Evolutionary conservation across 2,797 vertebrate species (phyloP).

Genomic region (Squalus acanthias): DNA sequence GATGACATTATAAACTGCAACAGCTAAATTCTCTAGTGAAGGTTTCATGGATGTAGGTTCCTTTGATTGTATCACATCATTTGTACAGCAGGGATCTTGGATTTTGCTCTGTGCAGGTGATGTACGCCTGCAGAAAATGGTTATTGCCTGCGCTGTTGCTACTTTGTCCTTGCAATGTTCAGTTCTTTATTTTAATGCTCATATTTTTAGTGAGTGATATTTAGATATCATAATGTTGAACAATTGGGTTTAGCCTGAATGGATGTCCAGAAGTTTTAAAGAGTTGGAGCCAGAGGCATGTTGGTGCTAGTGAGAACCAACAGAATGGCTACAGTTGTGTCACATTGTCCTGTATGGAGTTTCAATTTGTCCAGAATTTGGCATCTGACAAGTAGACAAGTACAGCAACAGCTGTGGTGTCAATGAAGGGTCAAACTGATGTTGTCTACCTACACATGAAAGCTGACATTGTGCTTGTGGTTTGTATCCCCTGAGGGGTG

Average conservation of each 20-base stretch:
- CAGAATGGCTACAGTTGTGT: neutral
- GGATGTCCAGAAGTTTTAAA: neutral
- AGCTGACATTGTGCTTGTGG: neutral
- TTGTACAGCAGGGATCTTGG: neutral
- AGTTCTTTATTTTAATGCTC: neutral
- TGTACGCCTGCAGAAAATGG: neutral
- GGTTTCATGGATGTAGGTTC: neutral
- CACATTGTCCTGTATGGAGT: neutral
- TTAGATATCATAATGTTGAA: neutral
- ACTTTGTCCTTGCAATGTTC: neutral
- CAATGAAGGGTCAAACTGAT: neutral
- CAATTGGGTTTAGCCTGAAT: neutral
- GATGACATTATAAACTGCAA: neutral
- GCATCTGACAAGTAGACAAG: neutral
- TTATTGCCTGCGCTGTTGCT: neutral
- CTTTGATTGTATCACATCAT: neutral
- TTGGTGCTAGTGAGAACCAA: neutral
- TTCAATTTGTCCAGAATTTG: neutral
- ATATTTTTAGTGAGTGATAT: neutral
- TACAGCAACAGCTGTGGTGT: neutral
- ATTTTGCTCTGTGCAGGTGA: neutral
- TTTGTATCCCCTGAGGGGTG: no score
- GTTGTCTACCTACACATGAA: neutral
- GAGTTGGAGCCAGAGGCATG: neutral
- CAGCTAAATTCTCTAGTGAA: neutral